Evolutionary conservation across 2,888 invertebrate genomes (phyloP).

Genomic region (Lithophane leautieri): DNA sequence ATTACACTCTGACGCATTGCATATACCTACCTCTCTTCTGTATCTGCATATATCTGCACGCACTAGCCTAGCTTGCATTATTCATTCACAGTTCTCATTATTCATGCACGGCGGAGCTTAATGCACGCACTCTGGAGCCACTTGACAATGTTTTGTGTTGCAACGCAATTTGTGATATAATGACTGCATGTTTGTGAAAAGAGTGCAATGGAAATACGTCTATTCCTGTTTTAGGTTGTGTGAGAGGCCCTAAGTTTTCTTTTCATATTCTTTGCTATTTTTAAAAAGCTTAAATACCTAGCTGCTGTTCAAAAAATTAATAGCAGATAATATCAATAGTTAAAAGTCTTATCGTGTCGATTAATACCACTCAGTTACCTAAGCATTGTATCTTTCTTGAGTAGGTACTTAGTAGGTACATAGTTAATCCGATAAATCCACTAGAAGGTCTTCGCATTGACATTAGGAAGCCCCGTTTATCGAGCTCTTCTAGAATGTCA

Average conservation of each 20-base stretch:
- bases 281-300: neutral
- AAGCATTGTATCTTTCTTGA: constrained; percentile 18
- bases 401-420: constrained; percentile 9
- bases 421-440: constrained; percentile 49
- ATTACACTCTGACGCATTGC: constrained; percentile 57
- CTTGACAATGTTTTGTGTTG: constrained; percentile 49
- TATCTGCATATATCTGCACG: constrained; percentile 43
- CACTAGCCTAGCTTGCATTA: constrained; percentile 53
- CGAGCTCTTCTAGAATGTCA: constrained; percentile 33
- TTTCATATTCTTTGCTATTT: neutral
- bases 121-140: constrained; percentile 36
- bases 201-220: constrained; percentile 16
- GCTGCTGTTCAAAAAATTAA: neutral
- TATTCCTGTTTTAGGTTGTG: constrained; percentile 16
- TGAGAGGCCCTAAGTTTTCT: constrained; percentile 6
- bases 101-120: constrained; percentile 49
- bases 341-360: neutral
- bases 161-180: constrained; percentile 39
- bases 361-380: constrained; percentile 1
- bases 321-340: neutral
- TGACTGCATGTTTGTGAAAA: constrained; percentile 43
- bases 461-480: constrained; percentile 38
- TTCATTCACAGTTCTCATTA: constrained; percentile 54
- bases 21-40: constrained; percentile 18
- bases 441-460: constrained; percentile 53